A percentile compares a stretch with the other conserved stretches of the same genome.
Conservation (phyloP, 2,888 invertebrate species). For the Apotomis betuletana region DNA sequence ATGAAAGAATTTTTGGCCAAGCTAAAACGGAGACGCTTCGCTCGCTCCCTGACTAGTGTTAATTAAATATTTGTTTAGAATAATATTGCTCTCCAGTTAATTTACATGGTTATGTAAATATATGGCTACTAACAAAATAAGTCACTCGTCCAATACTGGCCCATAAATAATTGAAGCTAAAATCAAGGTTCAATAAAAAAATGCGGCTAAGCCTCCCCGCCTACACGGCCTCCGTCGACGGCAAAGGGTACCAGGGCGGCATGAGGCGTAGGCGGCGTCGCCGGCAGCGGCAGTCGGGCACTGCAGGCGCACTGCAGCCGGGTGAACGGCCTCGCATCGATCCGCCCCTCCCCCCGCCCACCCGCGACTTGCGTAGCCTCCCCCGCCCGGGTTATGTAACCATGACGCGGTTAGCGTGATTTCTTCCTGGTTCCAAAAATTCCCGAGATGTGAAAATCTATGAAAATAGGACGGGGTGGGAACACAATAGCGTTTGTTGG, state of each 20-base stretch:
- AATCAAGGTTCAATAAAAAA: background rate
- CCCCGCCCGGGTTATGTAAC: conserved; percentile 68
- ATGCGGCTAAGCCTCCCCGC: background rate
- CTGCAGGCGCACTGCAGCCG: conserved; percentile 78
- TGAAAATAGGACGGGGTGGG: conserved; percentile 27
- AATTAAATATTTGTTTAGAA: no score
- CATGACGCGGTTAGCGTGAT: conserved; percentile 70
- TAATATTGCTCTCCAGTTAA: no score
- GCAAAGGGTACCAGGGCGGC: conserved; percentile 68
- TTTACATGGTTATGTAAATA: no score
- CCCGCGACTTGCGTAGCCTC: conserved; percentile 39
- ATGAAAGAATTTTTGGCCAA: no score
- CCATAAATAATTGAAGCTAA: background rate
- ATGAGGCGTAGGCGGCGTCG: conserved; percentile 53
- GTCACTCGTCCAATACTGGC: background rate
- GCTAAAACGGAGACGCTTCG: no score
- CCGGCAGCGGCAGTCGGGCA: conserved; percentile 39
- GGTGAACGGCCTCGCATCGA: conserved; percentile 83
- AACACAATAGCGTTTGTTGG: background rate
- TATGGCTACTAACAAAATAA: no score
- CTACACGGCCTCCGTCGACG: conserved; percentile 48
- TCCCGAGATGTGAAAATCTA: conserved; percentile 46
- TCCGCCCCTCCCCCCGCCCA: conserved; percentile 51
- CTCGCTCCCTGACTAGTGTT: no score
- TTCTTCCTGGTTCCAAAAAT: conserved; percentile 61